These are phyloP conservation scores for Lordiphosa fenestrarum DNA, from an alignment of 2,888 invertebrate genomes.

Conservation along the genomic window DNA sequence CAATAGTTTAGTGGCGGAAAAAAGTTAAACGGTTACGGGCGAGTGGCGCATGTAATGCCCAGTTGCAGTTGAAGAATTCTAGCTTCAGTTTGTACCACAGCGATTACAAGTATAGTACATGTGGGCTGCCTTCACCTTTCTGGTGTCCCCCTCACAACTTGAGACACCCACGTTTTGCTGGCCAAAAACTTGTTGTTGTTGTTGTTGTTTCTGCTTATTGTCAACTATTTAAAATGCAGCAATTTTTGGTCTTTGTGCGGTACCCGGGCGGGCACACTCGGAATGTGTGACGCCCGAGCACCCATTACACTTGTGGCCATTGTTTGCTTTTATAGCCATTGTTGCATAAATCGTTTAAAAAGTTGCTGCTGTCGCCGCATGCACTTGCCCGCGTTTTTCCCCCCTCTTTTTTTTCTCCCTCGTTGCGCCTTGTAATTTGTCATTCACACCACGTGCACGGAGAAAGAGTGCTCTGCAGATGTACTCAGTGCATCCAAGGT, in stretches of 20 bases:
- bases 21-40: too few relatives aligned
- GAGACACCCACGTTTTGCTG: slow-evolving; percentile 7
- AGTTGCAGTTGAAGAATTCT: too few relatives aligned
- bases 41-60: too few relatives aligned
- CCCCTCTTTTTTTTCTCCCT: slow-evolving; percentile 13
- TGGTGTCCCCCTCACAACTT: not conserved
- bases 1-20: too few relatives aligned
- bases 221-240: slow-evolving; percentile 68
- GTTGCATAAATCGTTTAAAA: slow-evolving; percentile 51
- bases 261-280: slow-evolving; percentile 27
- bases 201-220: slow-evolving; percentile 44
- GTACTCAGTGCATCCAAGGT: slow-evolving; percentile 4
- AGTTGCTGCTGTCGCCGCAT: slow-evolving; percentile 23
- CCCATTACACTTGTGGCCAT: slow-evolving; percentile 53
- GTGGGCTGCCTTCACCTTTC: too few relatives aligned
- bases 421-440: slow-evolving; percentile 38
- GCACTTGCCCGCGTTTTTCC: slow-evolving; percentile 4
- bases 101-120: too few relatives aligned
- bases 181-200: slow-evolving; percentile 35
- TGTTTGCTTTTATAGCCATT: slow-evolving; percentile 51
- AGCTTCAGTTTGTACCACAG: too few relatives aligned
- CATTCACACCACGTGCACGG: slow-evolving; percentile 48
- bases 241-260: slow-evolving; percentile 54
- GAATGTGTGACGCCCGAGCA: slow-evolving; percentile 51
- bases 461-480: slow-evolving; percentile 14